These are phyloP conservation scores for Rhopilema esculentum DNA, from an alignment of 30 jellyfish, hydroid and myxozoan species.

Conservation along the genomic window DNA sequence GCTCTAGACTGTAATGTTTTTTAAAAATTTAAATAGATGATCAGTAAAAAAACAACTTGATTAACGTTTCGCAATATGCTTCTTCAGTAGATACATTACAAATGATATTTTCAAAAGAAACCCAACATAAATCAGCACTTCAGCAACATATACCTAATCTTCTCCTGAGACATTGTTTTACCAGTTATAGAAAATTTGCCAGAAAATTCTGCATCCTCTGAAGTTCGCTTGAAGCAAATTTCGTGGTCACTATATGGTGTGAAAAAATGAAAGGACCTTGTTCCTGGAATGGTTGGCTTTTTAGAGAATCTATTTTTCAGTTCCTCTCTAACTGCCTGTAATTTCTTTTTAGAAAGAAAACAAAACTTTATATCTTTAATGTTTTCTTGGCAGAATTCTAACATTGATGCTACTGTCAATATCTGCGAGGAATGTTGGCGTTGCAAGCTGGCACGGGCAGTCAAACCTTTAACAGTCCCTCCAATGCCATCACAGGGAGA, in stretches of 20 bases:
- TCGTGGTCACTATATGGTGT: slow-evolving; percentile 22
- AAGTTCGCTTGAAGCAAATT: slow-evolving; percentile 7
- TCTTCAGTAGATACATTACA: background rate
- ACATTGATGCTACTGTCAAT: slow-evolving; percentile 38
- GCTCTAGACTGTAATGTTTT: too few species aligned
- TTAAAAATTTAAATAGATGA: too few species aligned
- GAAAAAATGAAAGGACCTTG: slow-evolving; percentile 56
- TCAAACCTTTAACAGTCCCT: too few species aligned
- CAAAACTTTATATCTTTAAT: slow-evolving; percentile 55
- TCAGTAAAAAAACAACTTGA: too few species aligned
- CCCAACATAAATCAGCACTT: background rate
- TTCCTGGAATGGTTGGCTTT: slow-evolving; percentile 73
- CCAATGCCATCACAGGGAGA: slow-evolving; percentile 85
- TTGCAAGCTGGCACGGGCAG: slow-evolving; percentile 75
- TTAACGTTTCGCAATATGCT: too few species aligned
- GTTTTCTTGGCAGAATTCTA: slow-evolving; percentile 47
- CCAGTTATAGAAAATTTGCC: background rate
- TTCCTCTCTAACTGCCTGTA: slow-evolving; percentile 34
- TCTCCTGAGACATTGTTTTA: background rate
- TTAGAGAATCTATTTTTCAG: slow-evolving; percentile 28
- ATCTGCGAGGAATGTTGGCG: slow-evolving; percentile 7
- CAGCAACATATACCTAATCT: background rate
- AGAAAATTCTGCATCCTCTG: slow-evolving; percentile 7
- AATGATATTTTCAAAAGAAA: background rate
- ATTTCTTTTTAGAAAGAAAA: slow-evolving; percentile 20